Evolutionary conservation across 2,797 vertebrate species (phyloP), one percentile per base, ranked within the genome.

Genomic region (Steatocranus sp.): DNA sequence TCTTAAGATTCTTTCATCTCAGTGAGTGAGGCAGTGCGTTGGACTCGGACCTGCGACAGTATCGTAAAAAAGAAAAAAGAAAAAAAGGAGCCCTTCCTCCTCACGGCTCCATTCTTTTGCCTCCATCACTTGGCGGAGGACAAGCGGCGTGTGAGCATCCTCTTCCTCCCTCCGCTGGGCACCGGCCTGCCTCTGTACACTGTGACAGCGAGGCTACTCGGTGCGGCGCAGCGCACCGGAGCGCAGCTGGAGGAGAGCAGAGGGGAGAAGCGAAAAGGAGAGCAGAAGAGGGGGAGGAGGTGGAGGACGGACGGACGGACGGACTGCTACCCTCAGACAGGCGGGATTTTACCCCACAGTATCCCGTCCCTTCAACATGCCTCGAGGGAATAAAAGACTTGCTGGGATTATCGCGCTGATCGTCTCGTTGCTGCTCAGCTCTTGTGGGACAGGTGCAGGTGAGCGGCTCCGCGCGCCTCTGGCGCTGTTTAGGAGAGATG

Each of bases 371-470:
- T 86, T 84, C 87, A 94, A 80, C 83, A 95, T 94, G 94, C 68
- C 87, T 78, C 27, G 63, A 78, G 79, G 88, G 88, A 92, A 73
- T 73, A 66, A 56, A 53, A 49, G 53, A 61, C n/a, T 79, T 30
- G 66, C 77, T 49, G 90, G 91, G 83, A 93, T 94, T 87, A 88
- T 70, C 48, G 90, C 87, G 78, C 86, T 91, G 58, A 15, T 93
- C 80, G 87, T 76, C 25, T 85, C 79, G 17, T 78, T 93, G 84
- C 86, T 94, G 84, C 89, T 93, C 14, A 73, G 86, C 79, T 90
- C 87, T 74, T 66, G 87, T 46, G 93, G 93, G 93, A 91, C 93
- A 89, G 88, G 78, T 88, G 91, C 78, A 94, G 94, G 93, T 93
- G 91, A 94, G 93, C 30, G 41, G 79, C 78, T 87, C 75, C 11